Percentiles rank a stretch among this genome's conserved stretches.
Conservation (phyloP, 1,140 invertebrate species). For the Trachymyrmex septentrionalis region DNA sequence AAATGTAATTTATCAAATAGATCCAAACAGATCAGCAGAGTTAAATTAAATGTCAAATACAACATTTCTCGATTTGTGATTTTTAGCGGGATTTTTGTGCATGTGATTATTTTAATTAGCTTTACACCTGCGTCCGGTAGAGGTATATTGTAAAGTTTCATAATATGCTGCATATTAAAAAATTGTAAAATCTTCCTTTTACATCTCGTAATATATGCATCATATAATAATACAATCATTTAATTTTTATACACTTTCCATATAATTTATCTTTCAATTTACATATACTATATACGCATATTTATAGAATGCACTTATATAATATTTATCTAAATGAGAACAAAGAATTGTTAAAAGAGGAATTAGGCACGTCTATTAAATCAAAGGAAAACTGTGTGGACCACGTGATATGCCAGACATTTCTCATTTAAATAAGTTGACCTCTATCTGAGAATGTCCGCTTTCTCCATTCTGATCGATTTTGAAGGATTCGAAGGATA, state of each 20-base stretch:
- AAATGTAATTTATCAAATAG: too few relatives aligned
- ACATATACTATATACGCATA: not conserved
- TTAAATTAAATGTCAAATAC: not conserved
- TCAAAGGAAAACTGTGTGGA: slow-evolving; percentile 76
- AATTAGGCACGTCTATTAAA: slow-evolving; percentile 65
- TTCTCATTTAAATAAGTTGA: slow-evolving; percentile 79
- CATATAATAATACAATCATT: not conserved
- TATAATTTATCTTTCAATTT: not conserved
- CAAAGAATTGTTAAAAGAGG: slow-evolving; percentile 3
- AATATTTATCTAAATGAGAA: not conserved
- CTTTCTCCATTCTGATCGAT: slow-evolving; percentile 79
- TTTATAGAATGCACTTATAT: not conserved
- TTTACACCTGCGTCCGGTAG: not conserved
- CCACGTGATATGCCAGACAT: slow-evolving; percentile 64
- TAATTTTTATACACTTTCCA: not conserved
- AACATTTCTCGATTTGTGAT: slow-evolving; percentile 38
- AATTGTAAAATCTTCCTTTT: not conserved
- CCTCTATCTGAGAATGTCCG: slow-evolving; percentile 75
- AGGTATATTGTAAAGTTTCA: not conserved
- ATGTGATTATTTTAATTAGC: slow-evolving; percentile 55
- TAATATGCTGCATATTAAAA: not conserved
- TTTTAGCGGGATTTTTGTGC: slow-evolving; percentile 65
- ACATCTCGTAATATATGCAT: not conserved
- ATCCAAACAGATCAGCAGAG: too few relatives aligned
- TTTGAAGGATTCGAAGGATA: slow-evolving; percentile 73